phyloP scores from a whole-genome alignment of 1,140 invertebrate species.

The Samia ricini region DNA sequence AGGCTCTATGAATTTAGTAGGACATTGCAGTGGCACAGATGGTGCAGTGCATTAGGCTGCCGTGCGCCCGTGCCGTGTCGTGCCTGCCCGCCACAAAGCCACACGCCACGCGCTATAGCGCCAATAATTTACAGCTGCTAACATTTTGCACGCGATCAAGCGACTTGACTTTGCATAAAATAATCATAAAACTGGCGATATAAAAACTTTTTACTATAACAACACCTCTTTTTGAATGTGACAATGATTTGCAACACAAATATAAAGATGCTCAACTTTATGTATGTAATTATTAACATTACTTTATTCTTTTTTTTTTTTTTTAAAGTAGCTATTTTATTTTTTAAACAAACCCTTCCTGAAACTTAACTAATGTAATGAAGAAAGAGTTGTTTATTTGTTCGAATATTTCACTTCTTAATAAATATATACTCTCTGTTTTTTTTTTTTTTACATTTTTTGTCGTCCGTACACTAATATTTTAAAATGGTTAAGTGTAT shows the following conservation, averaged over 20 bases:
- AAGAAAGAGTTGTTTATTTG: no score
- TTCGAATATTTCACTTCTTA: no score
- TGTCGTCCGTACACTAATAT: no score
- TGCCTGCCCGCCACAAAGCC: slow-evolving; percentile 6
- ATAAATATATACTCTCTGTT: no score
- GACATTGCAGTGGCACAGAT: slow-evolving; percentile 7
- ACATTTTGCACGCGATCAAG: slow-evolving; percentile 38
- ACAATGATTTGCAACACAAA: slow-evolving; percentile 15
- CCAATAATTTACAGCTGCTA: slow-evolving; percentile 11
- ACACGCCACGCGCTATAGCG: slow-evolving; percentile 17
- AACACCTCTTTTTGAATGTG: slow-evolving; percentile 14
- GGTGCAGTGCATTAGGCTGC: slow-evolving; percentile 4
- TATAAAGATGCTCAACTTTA: slow-evolving; percentile 10
- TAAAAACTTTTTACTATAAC: slow-evolving; percentile 25
- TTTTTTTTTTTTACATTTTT: no score
- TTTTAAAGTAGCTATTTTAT: no score
- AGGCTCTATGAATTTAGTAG: slow-evolving; percentile 25
- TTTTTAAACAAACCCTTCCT: no score
- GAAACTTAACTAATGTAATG: no score
- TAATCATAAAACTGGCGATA: slow-evolving; percentile 30
- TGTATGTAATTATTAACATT: neutral
- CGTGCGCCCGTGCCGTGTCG: slow-evolving; percentile 7
- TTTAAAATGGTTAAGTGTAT: no score
- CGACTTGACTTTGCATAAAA: slow-evolving; percentile 28
- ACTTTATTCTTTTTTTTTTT: no score